Evolutionary conservation across 1,140 invertebrate genomes (phyloP).

Genomic region (Leguminivora glycinivorella): DNA sequence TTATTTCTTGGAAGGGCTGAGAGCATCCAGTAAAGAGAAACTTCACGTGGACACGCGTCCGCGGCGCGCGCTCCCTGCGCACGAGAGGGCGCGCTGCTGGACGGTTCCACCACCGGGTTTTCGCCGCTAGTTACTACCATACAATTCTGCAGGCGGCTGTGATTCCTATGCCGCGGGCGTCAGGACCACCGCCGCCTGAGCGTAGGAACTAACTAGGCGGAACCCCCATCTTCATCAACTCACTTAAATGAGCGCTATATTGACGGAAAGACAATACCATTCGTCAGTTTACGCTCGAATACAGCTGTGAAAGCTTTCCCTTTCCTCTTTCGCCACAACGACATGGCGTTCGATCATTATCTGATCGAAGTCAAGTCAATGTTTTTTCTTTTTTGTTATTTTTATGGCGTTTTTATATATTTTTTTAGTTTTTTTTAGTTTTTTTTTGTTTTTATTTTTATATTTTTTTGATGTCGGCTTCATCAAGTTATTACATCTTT

Average conservation of each 20-base stretch:
- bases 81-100: background rate
- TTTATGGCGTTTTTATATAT: constrained; percentile 47
- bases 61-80: background rate
- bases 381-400: constrained; percentile 47
- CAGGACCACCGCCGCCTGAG: background rate
- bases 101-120: background rate
- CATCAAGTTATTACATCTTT: constrained; percentile 48
- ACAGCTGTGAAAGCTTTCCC: background rate
- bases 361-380: constrained; percentile 54
- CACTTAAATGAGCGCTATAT: background rate
- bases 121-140: background rate
- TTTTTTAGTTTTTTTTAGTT: constrained; percentile 51
- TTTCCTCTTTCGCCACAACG: constrained; percentile 28
- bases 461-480: constrained; percentile 42
- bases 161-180: background rate
- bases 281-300: background rate
- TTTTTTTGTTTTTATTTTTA: constrained; percentile 54
- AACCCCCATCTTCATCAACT: background rate
- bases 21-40: background rate
- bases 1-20: no score
- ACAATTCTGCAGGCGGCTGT: background rate
- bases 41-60: background rate
- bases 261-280: background rate
- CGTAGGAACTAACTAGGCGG: background rate
- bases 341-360: constrained; percentile 48